Evolutionary conservation across 1,140 invertebrate species (phyloP), one percentile per base, ranked within the genome.

Genomic region (Tetragnatha versicolor): DNA sequence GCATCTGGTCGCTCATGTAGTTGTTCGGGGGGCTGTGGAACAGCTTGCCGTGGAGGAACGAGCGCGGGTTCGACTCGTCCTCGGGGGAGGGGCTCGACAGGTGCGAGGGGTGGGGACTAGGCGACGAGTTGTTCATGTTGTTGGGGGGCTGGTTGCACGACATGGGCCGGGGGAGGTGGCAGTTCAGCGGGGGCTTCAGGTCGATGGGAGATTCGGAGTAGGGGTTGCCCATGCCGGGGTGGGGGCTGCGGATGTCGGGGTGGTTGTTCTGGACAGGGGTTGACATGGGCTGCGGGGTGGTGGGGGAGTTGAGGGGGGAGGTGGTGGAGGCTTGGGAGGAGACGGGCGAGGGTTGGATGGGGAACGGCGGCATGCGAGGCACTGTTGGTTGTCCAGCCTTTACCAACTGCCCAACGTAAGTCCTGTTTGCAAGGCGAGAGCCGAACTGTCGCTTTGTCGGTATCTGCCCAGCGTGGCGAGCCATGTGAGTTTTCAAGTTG

Each of bases 381-480:
- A 72, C 60, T 68, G 70, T 68, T 65, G 73, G 55, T 31, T 76
- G 73, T 58, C 61, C 76, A 45, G 63, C 51, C 60, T 78, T 69
- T 33, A 68, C 65, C 63, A 78, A 60, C 65, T 78, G 76, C 61
- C 65, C 65, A 33, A 69, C 60, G 35, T 58, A 78, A 68, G 76
- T 78, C 47, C 76, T 49, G 27, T 78, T 78, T 17, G 76, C 76
- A 42, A 78, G 76, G n/a, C 79, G 72, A 35, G 79, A 80, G 83
- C 94, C 96, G 75, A 92, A 89, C 14, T 89, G 87, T 84, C 95
- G 97, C 85, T 90, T 89, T 85, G 92, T 93, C 0, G 94, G 94
- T 83, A 93, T 92, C 80, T 91, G 89, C 7, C 94, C 93, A 0
- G 96, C 98, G 85, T 88, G 87, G 12, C 89, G 85, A 79, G 87